These are phyloP conservation scores for Aphis gossypii DNA, from an alignment of 1,140 invertebrate genomes.

Conservation along the genomic window DNA sequence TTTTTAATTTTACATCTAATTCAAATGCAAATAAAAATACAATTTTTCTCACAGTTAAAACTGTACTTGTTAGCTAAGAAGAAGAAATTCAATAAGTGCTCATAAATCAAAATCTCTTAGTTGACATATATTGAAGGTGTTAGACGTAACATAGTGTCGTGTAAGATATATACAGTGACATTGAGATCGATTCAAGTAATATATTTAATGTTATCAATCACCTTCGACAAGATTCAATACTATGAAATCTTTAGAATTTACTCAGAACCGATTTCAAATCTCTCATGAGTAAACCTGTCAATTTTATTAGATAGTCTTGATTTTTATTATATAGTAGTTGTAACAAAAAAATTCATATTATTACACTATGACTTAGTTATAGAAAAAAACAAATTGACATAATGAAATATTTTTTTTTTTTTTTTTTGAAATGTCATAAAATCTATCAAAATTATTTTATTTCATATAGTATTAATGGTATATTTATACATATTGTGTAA, in stretches of 20 bases:
- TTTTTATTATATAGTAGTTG: background rate
- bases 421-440: background rate
- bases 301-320: constrained; percentile 1
- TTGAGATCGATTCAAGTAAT: constrained; percentile 31
- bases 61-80: background rate
- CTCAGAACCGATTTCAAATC: background rate
- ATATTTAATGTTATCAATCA: constrained; percentile 42
- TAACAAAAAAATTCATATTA: background rate
- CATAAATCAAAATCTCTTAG: constrained; percentile 37
- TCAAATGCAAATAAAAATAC: background rate
- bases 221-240: constrained; percentile 26
- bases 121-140: constrained; percentile 21
- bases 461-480: background rate
- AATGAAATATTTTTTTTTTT: background rate
- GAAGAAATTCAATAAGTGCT: background rate
- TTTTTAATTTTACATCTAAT: background rate
- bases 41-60: background rate
- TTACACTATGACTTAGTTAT: background rate
- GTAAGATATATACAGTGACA: constrained; percentile 24
- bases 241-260: constrained; percentile 25
- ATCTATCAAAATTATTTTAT: background rate
- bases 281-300: constrained; percentile 18
- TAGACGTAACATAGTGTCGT: constrained; percentile 35
- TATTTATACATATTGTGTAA: background rate
- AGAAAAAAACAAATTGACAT: constrained; percentile 3